These are phyloP conservation scores for Hiodon tergisus DNA, from an alignment of 2,113 vertebrate species.

Conservation along the genomic window DNA sequence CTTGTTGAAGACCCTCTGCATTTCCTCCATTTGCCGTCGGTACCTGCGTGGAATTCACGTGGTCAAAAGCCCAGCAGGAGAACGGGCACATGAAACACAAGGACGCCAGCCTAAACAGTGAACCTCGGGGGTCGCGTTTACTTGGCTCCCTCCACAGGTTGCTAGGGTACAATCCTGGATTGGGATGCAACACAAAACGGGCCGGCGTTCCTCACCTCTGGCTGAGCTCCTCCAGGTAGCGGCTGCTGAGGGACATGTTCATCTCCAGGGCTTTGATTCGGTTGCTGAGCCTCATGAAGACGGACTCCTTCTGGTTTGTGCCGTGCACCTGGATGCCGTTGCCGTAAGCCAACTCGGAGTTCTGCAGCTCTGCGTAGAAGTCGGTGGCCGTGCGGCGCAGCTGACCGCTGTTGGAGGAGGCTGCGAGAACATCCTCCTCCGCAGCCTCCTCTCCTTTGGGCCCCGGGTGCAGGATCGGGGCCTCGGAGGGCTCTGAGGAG, in stretches of 20 bases:
- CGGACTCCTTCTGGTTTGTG: constrained; percentile 95
- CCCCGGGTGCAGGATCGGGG: constrained; percentile 43
- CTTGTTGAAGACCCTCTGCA: constrained; percentile 98
- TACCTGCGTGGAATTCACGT: constrained; percentile 63
- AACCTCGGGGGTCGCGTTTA: background rate
- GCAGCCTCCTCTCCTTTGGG: constrained; percentile 66
- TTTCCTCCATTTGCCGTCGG: constrained; percentile 99
- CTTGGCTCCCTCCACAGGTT: background rate
- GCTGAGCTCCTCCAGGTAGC: constrained; percentile 95
- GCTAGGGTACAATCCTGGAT: background rate
- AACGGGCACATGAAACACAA: background rate
- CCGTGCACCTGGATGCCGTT: constrained; percentile 86
- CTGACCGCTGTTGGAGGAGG: constrained; percentile 50
- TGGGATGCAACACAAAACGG: background rate
- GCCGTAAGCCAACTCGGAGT: constrained; percentile 74
- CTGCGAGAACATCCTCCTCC: constrained; percentile 71
- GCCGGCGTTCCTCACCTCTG: constrained; percentile 70
- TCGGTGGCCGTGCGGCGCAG: constrained; percentile 82
- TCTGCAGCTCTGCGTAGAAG: constrained; percentile 94
- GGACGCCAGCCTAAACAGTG: background rate
- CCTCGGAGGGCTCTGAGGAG: constrained; percentile 49
- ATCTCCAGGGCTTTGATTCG: constrained; percentile 96
- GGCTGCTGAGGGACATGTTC: constrained; percentile 96
- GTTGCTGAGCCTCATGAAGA: constrained; percentile 98
- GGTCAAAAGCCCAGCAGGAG: background rate